Base-by-base conservation (phyloP, 2,888 invertebrate genomes). In the Drosophila prolongata region DNA sequence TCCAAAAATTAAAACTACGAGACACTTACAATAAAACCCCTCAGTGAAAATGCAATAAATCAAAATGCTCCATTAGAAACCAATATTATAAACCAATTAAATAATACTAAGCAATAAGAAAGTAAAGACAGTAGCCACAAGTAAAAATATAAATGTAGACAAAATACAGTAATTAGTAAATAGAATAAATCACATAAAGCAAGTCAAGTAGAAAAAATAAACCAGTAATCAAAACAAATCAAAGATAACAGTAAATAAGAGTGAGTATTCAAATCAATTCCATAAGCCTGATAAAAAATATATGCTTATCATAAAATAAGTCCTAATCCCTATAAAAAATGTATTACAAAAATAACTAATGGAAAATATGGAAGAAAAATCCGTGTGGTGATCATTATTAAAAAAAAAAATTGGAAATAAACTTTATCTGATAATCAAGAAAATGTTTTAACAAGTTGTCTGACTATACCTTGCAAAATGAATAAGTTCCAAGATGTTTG, bases 31-130 rank as follows among this genome's bases (percentile, higher is more conserved):
- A 49, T 49, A 49, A 34, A 49, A 49, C 30, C 34, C 43, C 47
- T 49, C 47, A 49, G 47, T 49, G 24, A 19, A 19, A 49, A 49
- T 49, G 19, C 35, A 49, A 35, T 35, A 49, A 34, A 34, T 49
- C 49, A 49, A 35, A 35, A 11, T 47, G 11, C 47, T 49, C 16
- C 4, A 49, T 16, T 35, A 19, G 8, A 49, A 49, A 27, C 9
- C 34, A 35, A 49, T 16, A 46, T 27, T 27, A 34, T 24, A 24
- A 24, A 24, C 30, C 11, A 34, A n/a, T 14, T 11, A 30, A 30
- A 10, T 14, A 14, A 14, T 34, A 34, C 16, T 11, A 13, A 49
- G 16, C 34, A 34, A 14, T 46, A 30, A 30, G 30, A 14, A 34
- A 49, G 34, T 34, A 49, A 49, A 35, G 47, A 49, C 47, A 49